A percentile compares a stretch with the other conserved stretches of the same genome.
phyloP scores from a whole-genome alignment of 2,888 invertebrate species.

The Drosophila nr. fundita region DNA sequence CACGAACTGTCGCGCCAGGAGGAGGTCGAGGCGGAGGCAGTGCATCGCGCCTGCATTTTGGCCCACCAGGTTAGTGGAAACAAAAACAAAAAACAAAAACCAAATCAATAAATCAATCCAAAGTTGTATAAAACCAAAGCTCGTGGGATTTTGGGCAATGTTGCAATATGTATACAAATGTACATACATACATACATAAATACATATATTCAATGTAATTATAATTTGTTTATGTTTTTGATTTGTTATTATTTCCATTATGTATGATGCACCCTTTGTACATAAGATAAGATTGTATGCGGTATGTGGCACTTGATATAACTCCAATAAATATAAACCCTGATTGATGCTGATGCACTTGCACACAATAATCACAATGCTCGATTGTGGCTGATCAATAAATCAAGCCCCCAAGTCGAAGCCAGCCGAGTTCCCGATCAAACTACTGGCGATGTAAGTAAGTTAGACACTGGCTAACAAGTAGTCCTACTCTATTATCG shows the following conservation, averaged over 20 bases:
- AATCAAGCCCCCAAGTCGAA: slow-evolving; percentile 84
- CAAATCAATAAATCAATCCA: not conserved
- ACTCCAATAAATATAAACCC: slow-evolving; percentile 41
- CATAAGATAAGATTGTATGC: slow-evolving; percentile 67
- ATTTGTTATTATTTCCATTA: slow-evolving; percentile 58
- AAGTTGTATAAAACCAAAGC: slow-evolving; percentile 27
- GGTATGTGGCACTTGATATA: slow-evolving; percentile 71
- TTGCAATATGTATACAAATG: slow-evolving; percentile 16
- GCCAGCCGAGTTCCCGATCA: slow-evolving; percentile 94
- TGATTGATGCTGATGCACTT: slow-evolving; percentile 51
- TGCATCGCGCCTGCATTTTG: slow-evolving; percentile 96
- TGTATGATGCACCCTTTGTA: slow-evolving; percentile 78
- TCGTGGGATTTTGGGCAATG: slow-evolving; percentile 16
- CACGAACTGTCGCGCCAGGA: slow-evolving; percentile 97
- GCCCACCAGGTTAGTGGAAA: slow-evolving; percentile 92
- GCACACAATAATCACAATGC: slow-evolving; percentile 41
- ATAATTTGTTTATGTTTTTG: slow-evolving; percentile 52
- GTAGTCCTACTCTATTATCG: slow-evolving; percentile 21
- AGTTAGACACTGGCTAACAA: slow-evolving; percentile 22
- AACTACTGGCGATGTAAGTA: slow-evolving; percentile 94
- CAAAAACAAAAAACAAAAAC: not conserved
- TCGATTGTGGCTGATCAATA: slow-evolving; percentile 59
- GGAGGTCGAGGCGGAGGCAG: slow-evolving; percentile 99
- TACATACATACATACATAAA: slow-evolving; percentile 7
- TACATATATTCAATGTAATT: slow-evolving; percentile 11